These are phyloP conservation scores for Drosophila mettleri DNA, from an alignment of 2,888 invertebrate species.

Conservation along the genomic window DNA sequence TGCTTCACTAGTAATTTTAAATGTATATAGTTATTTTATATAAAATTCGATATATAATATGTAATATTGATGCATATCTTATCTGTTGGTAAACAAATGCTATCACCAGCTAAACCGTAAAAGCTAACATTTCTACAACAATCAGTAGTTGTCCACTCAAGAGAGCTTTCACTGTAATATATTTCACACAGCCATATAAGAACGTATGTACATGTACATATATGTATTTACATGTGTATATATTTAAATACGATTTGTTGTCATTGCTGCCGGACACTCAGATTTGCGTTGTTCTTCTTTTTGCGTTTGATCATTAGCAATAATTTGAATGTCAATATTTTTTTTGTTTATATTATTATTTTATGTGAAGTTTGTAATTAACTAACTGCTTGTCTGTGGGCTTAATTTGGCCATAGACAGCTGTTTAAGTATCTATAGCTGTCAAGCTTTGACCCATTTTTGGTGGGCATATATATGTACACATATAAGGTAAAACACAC, in stretches of 20 bases:
- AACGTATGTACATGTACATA: background rate
- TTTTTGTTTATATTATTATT: background rate
- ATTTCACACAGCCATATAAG: conserved; percentile 1
- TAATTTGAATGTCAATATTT: conserved; percentile 11
- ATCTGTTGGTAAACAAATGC: background rate
- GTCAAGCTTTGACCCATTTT: conserved; percentile 51
- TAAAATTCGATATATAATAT: background rate
- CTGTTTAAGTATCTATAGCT: conserved; percentile 22
- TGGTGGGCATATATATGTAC: conserved; percentile 5
- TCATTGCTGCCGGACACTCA: background rate
- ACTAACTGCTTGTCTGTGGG: conserved; percentile 3
- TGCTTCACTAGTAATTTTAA: background rate
- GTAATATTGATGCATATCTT: background rate
- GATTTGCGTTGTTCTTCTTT: conserved; percentile 22
- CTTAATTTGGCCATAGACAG: conserved; percentile 4
- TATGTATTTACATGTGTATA: background rate
- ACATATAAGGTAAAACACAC: conserved; percentile 19
- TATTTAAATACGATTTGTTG: conserved; percentile 10
- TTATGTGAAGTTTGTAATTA: conserved; percentile 6
- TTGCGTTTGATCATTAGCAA: conserved; percentile 7
- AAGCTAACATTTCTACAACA: background rate
- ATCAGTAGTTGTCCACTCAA: background rate
- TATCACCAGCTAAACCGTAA: background rate
- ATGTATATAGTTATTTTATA: background rate
- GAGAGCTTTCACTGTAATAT: conserved; percentile 9